Percentiles rank a stretch among this genome's conserved stretches.
Evolutionary conservation across 2,888 invertebrate genomes (phyloP).

Genomic region (Diaphora mendica): DNA sequence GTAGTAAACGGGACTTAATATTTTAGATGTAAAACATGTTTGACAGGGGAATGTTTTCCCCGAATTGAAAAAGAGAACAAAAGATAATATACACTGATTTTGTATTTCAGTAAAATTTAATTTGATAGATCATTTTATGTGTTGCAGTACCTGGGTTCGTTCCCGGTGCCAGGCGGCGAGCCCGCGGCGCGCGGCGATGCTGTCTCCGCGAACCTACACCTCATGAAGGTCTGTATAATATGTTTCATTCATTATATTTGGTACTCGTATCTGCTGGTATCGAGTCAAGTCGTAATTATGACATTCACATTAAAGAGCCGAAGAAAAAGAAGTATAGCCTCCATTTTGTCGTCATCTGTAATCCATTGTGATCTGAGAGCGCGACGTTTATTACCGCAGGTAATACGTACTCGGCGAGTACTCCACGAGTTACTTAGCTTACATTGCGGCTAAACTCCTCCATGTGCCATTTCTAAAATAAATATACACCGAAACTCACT

Average conservation of each 20-base stretch:
- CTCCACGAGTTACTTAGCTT: slow-evolving; percentile 2
- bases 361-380: slow-evolving; percentile 5
- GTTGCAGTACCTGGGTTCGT: slow-evolving; percentile 92
- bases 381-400: slow-evolving; percentile 7
- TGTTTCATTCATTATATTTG: background rate
- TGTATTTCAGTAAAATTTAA: too few species aligned
- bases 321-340: background rate
- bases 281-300: too few species aligned
- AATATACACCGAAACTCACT: slow-evolving; percentile 39
- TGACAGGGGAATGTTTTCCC: background rate
- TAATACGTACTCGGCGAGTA: slow-evolving; percentile 7
- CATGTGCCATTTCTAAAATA: slow-evolving; percentile 11
- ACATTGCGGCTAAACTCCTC: background rate
- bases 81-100: too few species aligned
- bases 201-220: slow-evolving; percentile 88
- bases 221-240: slow-evolving; percentile 85
- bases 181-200: slow-evolving; percentile 88
- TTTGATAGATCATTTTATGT: slow-evolving; percentile 48
- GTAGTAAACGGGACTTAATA: background rate
- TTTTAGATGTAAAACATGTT: background rate
- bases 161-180: slow-evolving; percentile 90
- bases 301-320: background rate
- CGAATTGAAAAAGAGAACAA: too few species aligned
- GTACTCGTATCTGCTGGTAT: too few species aligned
- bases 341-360: background rate